Conservation (phyloP, 2,113 vertebrate species). For the Brachirus orientalis region DNA sequence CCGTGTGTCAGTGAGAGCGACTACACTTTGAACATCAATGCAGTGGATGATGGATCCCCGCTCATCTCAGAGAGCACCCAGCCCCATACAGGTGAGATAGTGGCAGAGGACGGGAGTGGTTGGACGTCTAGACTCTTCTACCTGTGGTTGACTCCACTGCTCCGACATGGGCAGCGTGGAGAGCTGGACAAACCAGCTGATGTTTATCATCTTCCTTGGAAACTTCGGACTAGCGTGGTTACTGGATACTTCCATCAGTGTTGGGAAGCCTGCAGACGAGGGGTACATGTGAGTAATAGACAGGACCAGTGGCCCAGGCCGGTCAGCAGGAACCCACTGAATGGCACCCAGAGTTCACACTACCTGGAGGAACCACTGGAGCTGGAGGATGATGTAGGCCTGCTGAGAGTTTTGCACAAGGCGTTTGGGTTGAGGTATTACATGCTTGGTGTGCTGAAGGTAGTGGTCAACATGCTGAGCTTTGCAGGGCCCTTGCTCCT, state of each 20-base stretch:
- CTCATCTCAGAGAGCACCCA: conserved; percentile 67
- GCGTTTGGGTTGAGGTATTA: conserved; percentile 88
- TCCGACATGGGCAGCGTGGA: conserved; percentile 83
- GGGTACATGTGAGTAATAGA: neutral
- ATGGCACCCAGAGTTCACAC: conserved; percentile 55
- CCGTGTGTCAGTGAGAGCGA: conserved; percentile 69
- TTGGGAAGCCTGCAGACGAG: conserved; percentile 79
- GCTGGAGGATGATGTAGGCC: conserved; percentile 64
- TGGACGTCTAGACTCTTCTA: conserved; percentile 92
- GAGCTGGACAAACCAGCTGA: conserved; percentile 84
- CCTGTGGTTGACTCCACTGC: conserved; percentile 89
- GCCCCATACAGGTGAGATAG: conserved; percentile 71
- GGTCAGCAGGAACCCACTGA: conserved; percentile 46
- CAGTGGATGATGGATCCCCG: conserved; percentile 68
- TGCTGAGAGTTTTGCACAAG: conserved; percentile 85
- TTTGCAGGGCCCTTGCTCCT: conserved; percentile 92
- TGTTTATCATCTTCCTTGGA: conserved; percentile 84
- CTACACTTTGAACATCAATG: conserved; percentile 74
- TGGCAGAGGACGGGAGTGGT: conserved; percentile 90
- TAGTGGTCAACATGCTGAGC: conserved; percentile 81
- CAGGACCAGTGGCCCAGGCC: conserved; percentile 61
- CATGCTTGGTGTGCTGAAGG: conserved; percentile 87
- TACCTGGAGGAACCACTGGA: conserved; percentile 22
- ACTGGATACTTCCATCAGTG: conserved; percentile 81
- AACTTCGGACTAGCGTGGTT: conserved; percentile 81